These are phyloP conservation scores for Halcyon leucocephala DNA, from an alignment of 2,797 vertebrate species.

Conservation along the genomic window DNA sequence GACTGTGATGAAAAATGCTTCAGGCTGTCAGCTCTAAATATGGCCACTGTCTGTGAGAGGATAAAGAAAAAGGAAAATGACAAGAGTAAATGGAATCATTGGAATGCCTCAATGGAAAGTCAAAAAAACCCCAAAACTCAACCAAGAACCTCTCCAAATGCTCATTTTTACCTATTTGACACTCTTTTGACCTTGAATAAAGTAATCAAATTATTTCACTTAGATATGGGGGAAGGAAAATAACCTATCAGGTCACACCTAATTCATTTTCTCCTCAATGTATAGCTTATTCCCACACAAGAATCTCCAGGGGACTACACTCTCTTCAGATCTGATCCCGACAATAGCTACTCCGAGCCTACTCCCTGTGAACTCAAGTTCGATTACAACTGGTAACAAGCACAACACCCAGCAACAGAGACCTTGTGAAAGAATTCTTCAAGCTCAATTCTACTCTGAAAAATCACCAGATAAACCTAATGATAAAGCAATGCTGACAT, in stretches of 20 bases:
- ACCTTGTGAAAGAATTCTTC: not conserved
- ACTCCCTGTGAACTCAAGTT: not conserved
- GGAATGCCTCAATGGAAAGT: conserved; percentile 47
- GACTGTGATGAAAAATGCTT: not conserved
- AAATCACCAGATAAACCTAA: conserved; percentile 22
- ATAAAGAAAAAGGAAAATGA: conserved; percentile 32
- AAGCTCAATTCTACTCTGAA: conserved; percentile 4
- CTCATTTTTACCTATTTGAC: not conserved
- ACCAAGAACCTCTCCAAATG: not conserved
- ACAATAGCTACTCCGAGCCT: not conserved
- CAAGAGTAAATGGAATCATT: conserved; percentile 68
- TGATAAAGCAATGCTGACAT: not conserved
- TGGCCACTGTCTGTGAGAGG: conserved; percentile 50
- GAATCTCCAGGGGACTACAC: conserved; percentile 24
- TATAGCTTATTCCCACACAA: conserved; percentile 37
- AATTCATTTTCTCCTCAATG: conserved; percentile 5
- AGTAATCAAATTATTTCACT: not conserved
- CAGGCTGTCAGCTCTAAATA: conserved; percentile 61
- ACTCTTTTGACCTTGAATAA: not conserved
- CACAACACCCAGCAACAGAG: conserved; percentile 6
- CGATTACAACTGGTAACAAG: not conserved
- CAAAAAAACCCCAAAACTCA: not conserved
- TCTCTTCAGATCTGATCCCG: conserved; percentile 34
- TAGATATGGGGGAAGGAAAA: not conserved
- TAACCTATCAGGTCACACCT: not conserved